Base-by-base conservation (phyloP, 2,888 invertebrate species). In the Yponomeuta malinellus region DNA sequence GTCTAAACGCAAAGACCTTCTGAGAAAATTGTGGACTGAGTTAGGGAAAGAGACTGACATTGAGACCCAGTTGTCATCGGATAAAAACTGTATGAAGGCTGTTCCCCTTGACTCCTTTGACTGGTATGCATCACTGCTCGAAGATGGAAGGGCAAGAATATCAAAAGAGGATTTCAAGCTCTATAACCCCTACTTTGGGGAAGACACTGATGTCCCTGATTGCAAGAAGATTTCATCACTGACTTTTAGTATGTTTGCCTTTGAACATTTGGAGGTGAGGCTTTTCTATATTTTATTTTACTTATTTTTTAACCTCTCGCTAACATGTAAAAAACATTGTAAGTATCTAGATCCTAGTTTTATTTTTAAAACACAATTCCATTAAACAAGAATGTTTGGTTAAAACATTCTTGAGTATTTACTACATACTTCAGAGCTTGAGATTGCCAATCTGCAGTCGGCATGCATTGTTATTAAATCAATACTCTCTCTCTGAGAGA, bases 81-180 rank as follows among this genome's bases (percentile, higher is more conserved):
- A 96, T 85, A 85, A 93, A 6, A 93, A 95, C 81, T 97, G 96
- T 82, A 76, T 94, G 8, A 92, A 93, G 77, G 94, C 94, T 48
- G 95, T 94, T 2, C 93, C 94, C 48, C 82, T 96, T n/a, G 93
- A 93, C 43, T 93, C 94, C 70, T 89, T 95, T 76, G 95, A 96
- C 82, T 93, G 96, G 79, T 95, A 95, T 83, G 94, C 94, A 75
- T 89, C 94, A 69, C 90, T 93, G 31, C 84, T 93, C 8, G 94
- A 94, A 78, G 94, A 94, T 74, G 93, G 93, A 23, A 90, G 88
- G 83, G 92, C 70, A 87, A 90, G 73, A 90, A 90, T 66, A 88
- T 94, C 79, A 0, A 77, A 79, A 52, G 76, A 83, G 63, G 86
- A 87, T 15, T 87, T 80, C 74, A 72, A 78, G 66, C 71, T 87